Evolutionary conservation across 2,797 vertebrate genomes (phyloP), one percentile per base, ranked within the genome.

Genomic region (Anas acuta): DNA sequence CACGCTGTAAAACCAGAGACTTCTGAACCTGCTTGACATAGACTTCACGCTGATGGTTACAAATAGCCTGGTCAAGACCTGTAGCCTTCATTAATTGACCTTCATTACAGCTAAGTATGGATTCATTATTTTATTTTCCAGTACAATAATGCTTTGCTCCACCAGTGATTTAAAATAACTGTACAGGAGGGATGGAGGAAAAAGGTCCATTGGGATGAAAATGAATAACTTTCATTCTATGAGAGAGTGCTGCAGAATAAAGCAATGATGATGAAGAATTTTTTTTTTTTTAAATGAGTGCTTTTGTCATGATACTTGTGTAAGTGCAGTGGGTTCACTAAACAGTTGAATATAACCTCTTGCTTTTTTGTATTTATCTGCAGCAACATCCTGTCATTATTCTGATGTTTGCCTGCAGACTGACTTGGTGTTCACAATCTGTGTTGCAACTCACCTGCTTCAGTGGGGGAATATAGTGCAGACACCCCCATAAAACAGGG

Each of bases 121-220:
- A 37, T 60, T 51, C 66, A 17, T 67, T 80, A 28, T 26, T 66
- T 75, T 45, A 25, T 84, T 91, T 83, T 69, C 25, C 23, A 54
- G 32, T 39, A 39, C 89, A 87, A 61, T 22, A 61, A 17, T 70
- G 58, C 10, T 37, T 90, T 76, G 22, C 20, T 61, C 23, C 80
- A 65, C n/a, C 33, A 75, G 32, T 20, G 23, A 72, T 83, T 80
- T 83, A 49, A 83, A 89, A 47, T 57, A 92, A 65, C 21, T 75
- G 16, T n/a, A 5, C 17, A 32, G 41, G 33, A 58, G 26, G 7
- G 13, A 49, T 33, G 13, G 35, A 49, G 26, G 18, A 32, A 47
- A 22, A 89, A 57, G 37, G 26, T 85, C 47, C 13, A 5, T 18
- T 54, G 28, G 61, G 37, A 39, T 65, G 28, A 39, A 85, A 70